phyloP scores from a whole-genome alignment of 1,140 invertebrate genomes.

The Drosophila melanogaster region Release_6_plus_ISO1_MT NC_004354.4:16644501-16645000 shows the following conservation, averaged over 20 bases:
- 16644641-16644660: conserved; percentile 41
- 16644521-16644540: neutral
- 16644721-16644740: conserved; percentile 62
- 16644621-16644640: conserved; percentile 60
- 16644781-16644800: conserved; percentile 46
- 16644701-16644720: conserved; percentile 27
- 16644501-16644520: neutral
- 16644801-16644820: conserved; percentile 14
- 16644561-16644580: conserved; percentile 52
- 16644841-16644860: conserved; percentile 11
- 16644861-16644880: conserved; percentile 58
- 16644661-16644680: conserved; percentile 51
- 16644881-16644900: conserved; percentile 20
- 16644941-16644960: conserved; percentile 4
- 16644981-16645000: neutral
- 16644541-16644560: neutral
- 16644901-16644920: conserved; percentile 34
- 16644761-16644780: conserved; percentile 77
- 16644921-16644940: neutral
- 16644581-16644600: conserved; percentile 76
- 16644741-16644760: conserved; percentile 80
- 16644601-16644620: conserved; percentile 61
- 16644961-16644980: conserved; percentile 1
- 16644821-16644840: neutral
- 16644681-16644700: conserved; percentile 50